These are phyloP conservation scores for Sylvia atricapilla DNA, from an alignment of 2,113 vertebrate species.

Conservation along the genomic window DNA sequence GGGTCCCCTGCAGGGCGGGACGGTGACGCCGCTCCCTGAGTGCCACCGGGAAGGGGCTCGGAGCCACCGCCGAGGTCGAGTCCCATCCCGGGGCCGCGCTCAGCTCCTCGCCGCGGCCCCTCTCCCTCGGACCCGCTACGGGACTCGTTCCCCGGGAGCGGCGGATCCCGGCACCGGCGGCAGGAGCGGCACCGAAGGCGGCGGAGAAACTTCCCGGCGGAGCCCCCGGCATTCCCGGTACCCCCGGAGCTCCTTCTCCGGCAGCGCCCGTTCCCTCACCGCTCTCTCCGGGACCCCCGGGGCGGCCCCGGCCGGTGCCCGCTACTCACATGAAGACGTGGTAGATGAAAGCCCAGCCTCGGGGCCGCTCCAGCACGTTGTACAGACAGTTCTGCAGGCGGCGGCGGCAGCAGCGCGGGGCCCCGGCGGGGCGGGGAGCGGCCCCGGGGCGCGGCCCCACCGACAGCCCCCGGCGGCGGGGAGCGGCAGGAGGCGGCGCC, in stretches of 20 bases:
- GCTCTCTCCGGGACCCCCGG: slow-evolving; percentile 23
- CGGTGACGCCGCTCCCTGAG: neutral
- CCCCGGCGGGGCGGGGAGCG: neutral
- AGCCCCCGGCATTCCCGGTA: neutral
- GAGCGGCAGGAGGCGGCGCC: neutral
- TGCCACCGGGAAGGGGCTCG: neutral
- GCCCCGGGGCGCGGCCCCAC: slow-evolving; percentile 22
- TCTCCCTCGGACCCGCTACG: rapidly evolving
- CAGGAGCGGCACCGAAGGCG: neutral
- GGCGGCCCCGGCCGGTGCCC: neutral
- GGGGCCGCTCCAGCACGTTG: slow-evolving; percentile 24
- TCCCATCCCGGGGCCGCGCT: neutral
- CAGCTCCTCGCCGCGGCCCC: neutral
- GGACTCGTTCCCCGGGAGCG: neutral
- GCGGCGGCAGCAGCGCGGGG: neutral
- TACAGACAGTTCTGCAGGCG: neutral
- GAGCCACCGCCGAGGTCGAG: rapidly evolving
- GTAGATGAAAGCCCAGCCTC: slow-evolving; percentile 2
- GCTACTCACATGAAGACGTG: slow-evolving; percentile 23
- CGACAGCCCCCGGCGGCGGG: neutral
- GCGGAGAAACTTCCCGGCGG: neutral
- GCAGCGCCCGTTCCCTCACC: slow-evolving; percentile 62
- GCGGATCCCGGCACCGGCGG: neutral
- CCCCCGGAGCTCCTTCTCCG: neutral
- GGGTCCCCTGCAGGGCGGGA: neutral